A percentile compares a stretch with the other conserved stretches of the same genome.
phyloP scores from a whole-genome alignment of 2,113 vertebrate genomes.

The Alosa alosa region DNA sequence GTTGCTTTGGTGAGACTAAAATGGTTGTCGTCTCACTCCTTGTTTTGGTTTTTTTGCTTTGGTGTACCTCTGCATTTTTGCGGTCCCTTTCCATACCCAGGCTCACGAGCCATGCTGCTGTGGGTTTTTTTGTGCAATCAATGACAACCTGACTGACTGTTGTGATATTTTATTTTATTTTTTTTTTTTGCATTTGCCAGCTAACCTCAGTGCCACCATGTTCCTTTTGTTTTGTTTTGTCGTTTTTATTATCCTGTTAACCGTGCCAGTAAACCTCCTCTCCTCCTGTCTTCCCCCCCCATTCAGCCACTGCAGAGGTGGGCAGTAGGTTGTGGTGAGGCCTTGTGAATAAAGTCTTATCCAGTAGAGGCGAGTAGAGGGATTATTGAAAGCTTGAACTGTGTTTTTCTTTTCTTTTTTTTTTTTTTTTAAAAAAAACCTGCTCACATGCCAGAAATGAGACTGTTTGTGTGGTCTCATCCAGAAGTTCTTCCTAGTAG shows the following conservation, averaged over 20 bases:
- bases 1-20: not conserved
- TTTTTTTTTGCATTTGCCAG: not conserved
- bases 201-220: conserved; percentile 10
- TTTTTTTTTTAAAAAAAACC: too few species aligned
- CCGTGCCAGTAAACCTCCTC: conserved; percentile 1
- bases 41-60: conserved; percentile 22
- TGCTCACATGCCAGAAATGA: not conserved
- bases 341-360: not conserved
- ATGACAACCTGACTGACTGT: not conserved
- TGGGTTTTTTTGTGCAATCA: conserved; percentile 14
- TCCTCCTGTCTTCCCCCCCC: not conserved
- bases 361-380: not conserved
- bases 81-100: not conserved
- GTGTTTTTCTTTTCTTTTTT: not conserved
- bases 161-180: not conserved
- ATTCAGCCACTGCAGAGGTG: not conserved
- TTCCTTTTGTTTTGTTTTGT: not conserved
- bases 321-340: not conserved
- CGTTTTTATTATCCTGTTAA: not conserved
- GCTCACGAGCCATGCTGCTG: not conserved
- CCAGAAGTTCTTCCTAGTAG: not conserved
- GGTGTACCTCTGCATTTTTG: conserved; percentile 36
- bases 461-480: not conserved
- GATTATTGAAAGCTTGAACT: conserved; percentile 12
- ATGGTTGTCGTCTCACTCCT: not conserved